These are phyloP conservation scores for Sinocyclocheilus anshuiensis DNA, from an alignment of 2,113 vertebrate genomes.

Conservation along the genomic window DNA sequence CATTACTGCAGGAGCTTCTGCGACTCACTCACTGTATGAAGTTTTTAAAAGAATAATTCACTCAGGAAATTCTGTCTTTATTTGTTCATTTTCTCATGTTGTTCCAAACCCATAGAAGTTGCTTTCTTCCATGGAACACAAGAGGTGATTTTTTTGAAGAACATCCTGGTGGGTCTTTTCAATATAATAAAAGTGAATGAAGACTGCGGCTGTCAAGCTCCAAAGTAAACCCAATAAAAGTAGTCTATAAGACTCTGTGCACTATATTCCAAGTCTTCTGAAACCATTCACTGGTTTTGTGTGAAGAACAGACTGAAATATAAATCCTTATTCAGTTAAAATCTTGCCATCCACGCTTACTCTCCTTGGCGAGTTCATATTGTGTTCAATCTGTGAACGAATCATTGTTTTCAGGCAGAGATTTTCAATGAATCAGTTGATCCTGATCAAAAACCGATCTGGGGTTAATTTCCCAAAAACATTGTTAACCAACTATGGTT, in stretches of 20 bases:
- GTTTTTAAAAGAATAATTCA: constrained; percentile 1
- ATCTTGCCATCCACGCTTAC: background rate
- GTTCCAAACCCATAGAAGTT: background rate
- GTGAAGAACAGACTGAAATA: background rate
- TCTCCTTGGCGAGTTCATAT: background rate
- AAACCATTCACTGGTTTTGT: background rate
- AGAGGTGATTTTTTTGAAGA: background rate
- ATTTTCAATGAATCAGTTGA: background rate
- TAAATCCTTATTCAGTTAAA: background rate
- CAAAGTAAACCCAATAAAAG: constrained; percentile 8
- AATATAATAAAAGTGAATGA: background rate
- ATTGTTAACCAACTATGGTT: too few species aligned
- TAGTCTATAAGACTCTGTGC: background rate
- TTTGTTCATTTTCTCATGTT: constrained; percentile 5
- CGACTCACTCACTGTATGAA: background rate
- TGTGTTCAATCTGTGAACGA: background rate
- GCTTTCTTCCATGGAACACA: background rate
- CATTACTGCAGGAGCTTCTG: constrained; percentile 11
- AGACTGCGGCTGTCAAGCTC: background rate
- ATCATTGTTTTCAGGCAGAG: background rate
- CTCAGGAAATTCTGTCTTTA: background rate
- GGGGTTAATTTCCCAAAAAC: background rate
- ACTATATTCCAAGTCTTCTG: background rate
- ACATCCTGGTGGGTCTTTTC: background rate
- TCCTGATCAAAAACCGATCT: background rate